Evolutionary conservation across 1,140 invertebrate species (phyloP).

Genomic region (Agraylea sexmaculata): DNA sequence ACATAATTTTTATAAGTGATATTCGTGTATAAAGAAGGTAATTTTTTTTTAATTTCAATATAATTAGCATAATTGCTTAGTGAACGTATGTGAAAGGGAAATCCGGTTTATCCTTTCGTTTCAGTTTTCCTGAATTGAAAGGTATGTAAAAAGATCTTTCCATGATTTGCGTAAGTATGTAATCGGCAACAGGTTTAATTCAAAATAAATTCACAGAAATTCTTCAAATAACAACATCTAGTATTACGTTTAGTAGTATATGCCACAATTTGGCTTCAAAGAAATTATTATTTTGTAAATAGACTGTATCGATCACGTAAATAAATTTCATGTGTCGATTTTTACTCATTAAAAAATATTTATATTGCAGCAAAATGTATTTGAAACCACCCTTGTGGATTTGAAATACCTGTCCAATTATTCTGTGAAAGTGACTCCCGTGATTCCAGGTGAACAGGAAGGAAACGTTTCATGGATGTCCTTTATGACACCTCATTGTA

Average conservation of each 20-base stretch:
- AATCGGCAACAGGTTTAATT: neutral
- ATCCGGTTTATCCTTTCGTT: too few species aligned
- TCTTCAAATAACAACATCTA: neutral
- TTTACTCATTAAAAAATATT: neutral
- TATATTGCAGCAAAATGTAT: slow-evolving; percentile 13
- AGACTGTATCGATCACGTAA: neutral
- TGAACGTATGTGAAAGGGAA: too few species aligned
- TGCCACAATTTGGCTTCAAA: neutral
- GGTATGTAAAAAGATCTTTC: too few species aligned
- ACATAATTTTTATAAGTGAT: too few species aligned
- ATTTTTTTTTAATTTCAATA: too few species aligned
- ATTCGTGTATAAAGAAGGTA: too few species aligned
- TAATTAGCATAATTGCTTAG: too few species aligned
- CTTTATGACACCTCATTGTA: slow-evolving; percentile 28
- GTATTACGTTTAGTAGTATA: neutral
- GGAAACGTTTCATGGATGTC: slow-evolving; percentile 16
- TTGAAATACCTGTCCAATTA: slow-evolving; percentile 24
- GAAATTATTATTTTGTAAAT: slow-evolving; percentile 1
- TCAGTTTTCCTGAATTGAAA: too few species aligned
- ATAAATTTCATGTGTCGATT: neutral
- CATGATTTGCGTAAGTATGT: too few species aligned
- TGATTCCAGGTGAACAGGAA: slow-evolving; percentile 17
- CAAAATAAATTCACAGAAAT: neutral
- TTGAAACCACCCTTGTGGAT: slow-evolving; percentile 8
- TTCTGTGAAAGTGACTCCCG: slow-evolving; percentile 22